These are phyloP conservation scores for Catharus bicknelli DNA, from an alignment of 2,113 vertebrate species.

Conservation along the genomic window DNA sequence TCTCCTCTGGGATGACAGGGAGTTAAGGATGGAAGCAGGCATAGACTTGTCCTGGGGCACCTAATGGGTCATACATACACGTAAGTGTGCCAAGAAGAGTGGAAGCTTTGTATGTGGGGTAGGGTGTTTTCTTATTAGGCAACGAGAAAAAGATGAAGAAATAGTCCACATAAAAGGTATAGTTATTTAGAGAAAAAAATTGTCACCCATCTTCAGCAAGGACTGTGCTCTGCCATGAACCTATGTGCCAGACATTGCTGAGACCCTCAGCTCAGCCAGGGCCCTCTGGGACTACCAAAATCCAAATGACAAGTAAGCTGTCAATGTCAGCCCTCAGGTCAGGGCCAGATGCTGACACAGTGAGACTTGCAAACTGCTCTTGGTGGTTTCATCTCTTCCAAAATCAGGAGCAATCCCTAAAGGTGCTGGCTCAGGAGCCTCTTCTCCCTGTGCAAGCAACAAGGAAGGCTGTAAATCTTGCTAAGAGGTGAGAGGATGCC, in stretches of 20 bases:
- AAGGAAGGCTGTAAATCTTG: background rate
- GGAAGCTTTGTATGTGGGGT: background rate
- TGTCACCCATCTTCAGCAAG: background rate
- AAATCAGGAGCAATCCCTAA: background rate
- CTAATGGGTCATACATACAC: background rate
- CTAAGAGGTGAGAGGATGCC: background rate
- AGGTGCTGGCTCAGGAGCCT: background rate
- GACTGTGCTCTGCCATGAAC: background rate
- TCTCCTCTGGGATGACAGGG: background rate
- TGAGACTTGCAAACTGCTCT: background rate
- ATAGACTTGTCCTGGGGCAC: background rate
- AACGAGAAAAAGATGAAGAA: conserved; percentile 7
- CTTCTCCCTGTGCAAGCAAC: background rate
- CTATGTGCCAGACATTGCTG: background rate
- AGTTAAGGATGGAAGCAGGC: background rate
- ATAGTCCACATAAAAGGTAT: background rate
- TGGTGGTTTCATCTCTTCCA: background rate
- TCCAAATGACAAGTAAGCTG: background rate
- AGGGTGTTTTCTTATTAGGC: background rate
- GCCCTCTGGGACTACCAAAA: background rate
- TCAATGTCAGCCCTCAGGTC: background rate
- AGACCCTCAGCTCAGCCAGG: background rate
- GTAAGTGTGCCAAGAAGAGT: background rate
- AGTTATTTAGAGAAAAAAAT: background rate
- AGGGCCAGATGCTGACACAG: background rate